These are phyloP conservation scores for Anthonomus grandis DNA, from an alignment of 1,140 invertebrate species.

Conservation along the genomic window DNA sequence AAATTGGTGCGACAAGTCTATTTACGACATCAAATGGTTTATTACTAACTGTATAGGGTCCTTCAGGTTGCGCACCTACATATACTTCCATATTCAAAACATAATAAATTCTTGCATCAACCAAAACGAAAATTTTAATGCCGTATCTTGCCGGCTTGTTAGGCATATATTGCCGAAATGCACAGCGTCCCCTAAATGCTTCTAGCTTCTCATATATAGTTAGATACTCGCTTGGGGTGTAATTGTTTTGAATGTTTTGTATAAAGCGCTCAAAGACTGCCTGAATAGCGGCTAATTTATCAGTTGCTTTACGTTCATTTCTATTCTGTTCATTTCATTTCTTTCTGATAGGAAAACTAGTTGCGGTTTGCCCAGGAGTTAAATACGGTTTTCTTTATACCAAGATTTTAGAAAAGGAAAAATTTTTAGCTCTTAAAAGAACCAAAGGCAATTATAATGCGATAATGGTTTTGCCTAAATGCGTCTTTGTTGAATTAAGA, in stretches of 20 bases:
- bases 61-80: slow-evolving; percentile 11
- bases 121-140: slow-evolving; percentile 16
- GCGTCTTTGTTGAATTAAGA: too few species aligned
- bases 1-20: slow-evolving; percentile 29
- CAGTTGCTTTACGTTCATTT: not conserved
- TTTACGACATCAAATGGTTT: slow-evolving; percentile 4
- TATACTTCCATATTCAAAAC: slow-evolving; percentile 19
- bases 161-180: slow-evolving; percentile 45
- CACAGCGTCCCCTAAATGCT: slow-evolving; percentile 6
- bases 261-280: not conserved
- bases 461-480: too few species aligned
- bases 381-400: too few species aligned
- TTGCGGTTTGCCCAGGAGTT: too few species aligned
- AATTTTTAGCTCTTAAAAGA: too few species aligned
- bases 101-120: slow-evolving; percentile 15
- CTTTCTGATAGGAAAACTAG: too few species aligned
- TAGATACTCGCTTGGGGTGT: slow-evolving; percentile 3
- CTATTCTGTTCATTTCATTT: too few species aligned
- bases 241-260: not conserved
- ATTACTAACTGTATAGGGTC: slow-evolving; percentile 8
- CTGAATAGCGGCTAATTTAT: slow-evolving; percentile 4
- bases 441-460: too few species aligned
- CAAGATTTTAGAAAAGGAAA: too few species aligned
- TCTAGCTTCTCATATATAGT: slow-evolving; percentile 16
- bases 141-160: slow-evolving; percentile 33